Evolutionary conservation across 2,888 invertebrate genomes (phyloP), one percentile per base, ranked within the genome.

Genomic region (Nomada fucata): DNA sequence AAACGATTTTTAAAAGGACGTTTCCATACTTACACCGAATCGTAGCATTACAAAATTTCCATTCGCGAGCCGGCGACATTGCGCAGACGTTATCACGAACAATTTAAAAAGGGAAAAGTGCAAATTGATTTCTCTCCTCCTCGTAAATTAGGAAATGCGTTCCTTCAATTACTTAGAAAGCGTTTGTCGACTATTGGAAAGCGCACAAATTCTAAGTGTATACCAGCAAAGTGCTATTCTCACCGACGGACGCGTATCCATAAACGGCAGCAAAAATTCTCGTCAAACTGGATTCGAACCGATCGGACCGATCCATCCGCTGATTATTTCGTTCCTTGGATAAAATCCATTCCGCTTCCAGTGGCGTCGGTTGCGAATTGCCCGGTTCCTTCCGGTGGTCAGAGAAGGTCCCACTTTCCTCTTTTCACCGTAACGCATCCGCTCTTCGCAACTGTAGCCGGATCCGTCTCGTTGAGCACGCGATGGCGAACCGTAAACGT

Each of bases 271-370:
- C 57, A 7, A 36, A 20, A 9, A 42, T 9, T 20, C 50, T 15
- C 50, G 29, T 50, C 7, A 36, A 47, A 76, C 20, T 18, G 29
- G 47, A 55, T 36, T 7, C 47, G 57, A 65, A 65, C 11, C 20
- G 68, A 53, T 57, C 11, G 11, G 52, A 52, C 42, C 60, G 57
- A 74, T 79, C 82, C 53, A 67, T 50, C 84, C 76, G 84, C 86
- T 85, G 87, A 89, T 90, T 89, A 90, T 91, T 90, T 89, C 85
- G 86, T 86, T 84, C 84, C 83, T 61, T 52, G 82, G 74, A 83
- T 78, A 85, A 84, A 84, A 88, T 57, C 23, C 69, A 36, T 70
- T 11, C 64, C 57, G 29, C 29, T n/a, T 60, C 47, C 73, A 10
- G 9, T 44, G 44, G 50, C 83, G 84, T 88, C 84, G 83, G 74